These are phyloP conservation scores for Sinocyclocheilus anophthalmus DNA, from an alignment of 2,113 vertebrate genomes.

Conservation along the genomic window DNA sequence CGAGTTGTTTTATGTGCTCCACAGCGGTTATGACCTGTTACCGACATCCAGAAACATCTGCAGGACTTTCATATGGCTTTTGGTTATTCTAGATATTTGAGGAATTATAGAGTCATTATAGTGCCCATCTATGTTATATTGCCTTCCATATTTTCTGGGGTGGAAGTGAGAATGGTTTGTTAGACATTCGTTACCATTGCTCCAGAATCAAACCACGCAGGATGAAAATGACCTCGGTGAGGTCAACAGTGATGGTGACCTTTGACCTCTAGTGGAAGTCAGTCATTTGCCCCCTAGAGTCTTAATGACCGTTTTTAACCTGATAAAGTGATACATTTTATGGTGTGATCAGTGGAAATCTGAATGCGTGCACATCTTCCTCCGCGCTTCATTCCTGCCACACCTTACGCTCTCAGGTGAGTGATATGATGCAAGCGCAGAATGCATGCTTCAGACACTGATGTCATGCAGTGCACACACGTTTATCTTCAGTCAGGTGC, in stretches of 20 bases:
- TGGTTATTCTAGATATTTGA: neutral
- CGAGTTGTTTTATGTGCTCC: conserved; percentile 37
- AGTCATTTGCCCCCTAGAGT: neutral
- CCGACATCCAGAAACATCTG: neutral
- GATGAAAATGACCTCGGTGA: neutral
- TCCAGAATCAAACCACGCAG: neutral
- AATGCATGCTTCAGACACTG: neutral
- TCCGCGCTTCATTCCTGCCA: conserved; percentile 39
- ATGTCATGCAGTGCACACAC: neutral
- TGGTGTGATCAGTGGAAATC: neutral
- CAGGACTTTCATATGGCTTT: neutral
- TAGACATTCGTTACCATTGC: too few relatives aligned
- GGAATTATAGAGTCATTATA: neutral
- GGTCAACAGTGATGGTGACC: too few relatives aligned
- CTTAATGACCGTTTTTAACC: neutral
- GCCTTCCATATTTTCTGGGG: neutral
- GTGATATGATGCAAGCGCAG: neutral
- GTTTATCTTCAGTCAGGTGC: neutral
- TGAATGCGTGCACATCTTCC: neutral
- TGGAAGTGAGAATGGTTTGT: neutral
- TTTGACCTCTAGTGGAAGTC: neutral
- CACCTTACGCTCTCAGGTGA: conserved; percentile 37
- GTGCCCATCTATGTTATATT: neutral
- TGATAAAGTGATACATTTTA: neutral
- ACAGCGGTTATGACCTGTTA: conserved; percentile 1